A percentile compares a stretch with the other conserved stretches of the same genome.
Evolutionary conservation across 2,113 vertebrate species (phyloP).

Genomic region (Circaetus cinerascens): DNA sequence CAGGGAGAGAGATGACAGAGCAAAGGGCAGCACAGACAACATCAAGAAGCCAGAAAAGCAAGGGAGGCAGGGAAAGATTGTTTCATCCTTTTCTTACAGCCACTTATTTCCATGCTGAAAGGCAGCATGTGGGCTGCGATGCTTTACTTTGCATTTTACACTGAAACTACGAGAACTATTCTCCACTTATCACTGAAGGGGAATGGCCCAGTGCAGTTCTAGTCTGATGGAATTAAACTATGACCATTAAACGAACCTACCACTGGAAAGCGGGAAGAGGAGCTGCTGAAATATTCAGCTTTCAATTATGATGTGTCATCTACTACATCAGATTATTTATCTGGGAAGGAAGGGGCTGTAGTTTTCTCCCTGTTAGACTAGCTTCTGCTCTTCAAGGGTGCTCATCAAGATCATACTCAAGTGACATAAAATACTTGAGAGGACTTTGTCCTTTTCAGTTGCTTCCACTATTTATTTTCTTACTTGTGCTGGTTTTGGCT

Average conservation of each 20-base stretch:
- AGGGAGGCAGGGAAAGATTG: background rate
- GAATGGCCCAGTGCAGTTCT: background rate
- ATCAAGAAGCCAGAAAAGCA: background rate
- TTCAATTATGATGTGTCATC: background rate
- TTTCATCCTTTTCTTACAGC: constrained; percentile 6
- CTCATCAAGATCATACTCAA: background rate
- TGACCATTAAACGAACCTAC: background rate
- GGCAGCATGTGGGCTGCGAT: background rate
- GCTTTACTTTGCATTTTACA: background rate
- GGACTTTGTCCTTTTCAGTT: background rate
- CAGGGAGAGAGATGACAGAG: constrained; percentile 1
- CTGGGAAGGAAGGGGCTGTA: background rate
- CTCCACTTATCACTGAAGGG: background rate
- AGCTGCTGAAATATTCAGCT: background rate
- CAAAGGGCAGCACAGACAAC: constrained; percentile 36
- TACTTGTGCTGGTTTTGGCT: no score
- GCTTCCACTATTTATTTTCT: background rate
- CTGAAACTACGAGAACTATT: background rate
- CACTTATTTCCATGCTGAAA: background rate
- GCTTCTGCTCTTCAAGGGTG: background rate
- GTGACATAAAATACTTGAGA: background rate
- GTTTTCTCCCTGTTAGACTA: background rate
- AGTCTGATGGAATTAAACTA: background rate
- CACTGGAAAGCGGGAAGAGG: background rate
- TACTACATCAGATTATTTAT: background rate